Conservation (phyloP, 2,888 invertebrate species). For the Morinoia aosen region DNA sequence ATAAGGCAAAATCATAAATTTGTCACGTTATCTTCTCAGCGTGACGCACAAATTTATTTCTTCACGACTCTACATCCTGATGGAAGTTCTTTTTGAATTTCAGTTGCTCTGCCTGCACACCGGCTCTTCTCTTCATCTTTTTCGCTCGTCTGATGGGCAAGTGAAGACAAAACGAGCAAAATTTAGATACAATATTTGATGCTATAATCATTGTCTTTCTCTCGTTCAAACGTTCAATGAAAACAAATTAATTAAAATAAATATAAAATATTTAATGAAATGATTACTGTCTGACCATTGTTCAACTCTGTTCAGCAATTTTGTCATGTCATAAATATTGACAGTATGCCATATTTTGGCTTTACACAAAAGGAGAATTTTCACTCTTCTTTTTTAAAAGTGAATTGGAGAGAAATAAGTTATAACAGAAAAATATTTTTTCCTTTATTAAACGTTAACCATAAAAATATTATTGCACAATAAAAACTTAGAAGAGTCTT, state of each 20-base stretch:
- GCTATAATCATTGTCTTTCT: not conserved
- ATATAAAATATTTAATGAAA: not conserved
- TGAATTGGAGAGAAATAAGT: no score
- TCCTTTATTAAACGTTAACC: no score
- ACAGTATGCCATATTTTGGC: not conserved
- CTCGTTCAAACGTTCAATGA: not conserved
- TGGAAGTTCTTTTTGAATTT: not conserved
- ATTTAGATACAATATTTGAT: not conserved
- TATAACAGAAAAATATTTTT: no score
- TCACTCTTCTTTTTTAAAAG: no score
- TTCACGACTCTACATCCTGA: not conserved
- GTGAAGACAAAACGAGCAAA: not conserved
- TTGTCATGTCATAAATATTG: not conserved
- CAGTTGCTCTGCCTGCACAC: not conserved
- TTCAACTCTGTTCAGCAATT: not conserved
- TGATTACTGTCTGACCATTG: not conserved
- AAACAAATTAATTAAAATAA: not conserved
- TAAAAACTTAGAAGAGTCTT: no score
- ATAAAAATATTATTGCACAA: no score
- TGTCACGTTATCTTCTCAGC: not conserved
- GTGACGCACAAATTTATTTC: not conserved
- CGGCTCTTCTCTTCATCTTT: not conserved
- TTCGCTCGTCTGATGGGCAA: not conserved
- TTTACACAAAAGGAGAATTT: no score
- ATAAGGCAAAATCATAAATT: not conserved